Evolutionary conservation across 2,113 vertebrate species (phyloP).

Genomic region (Xiphophorus couchianus): DNA sequence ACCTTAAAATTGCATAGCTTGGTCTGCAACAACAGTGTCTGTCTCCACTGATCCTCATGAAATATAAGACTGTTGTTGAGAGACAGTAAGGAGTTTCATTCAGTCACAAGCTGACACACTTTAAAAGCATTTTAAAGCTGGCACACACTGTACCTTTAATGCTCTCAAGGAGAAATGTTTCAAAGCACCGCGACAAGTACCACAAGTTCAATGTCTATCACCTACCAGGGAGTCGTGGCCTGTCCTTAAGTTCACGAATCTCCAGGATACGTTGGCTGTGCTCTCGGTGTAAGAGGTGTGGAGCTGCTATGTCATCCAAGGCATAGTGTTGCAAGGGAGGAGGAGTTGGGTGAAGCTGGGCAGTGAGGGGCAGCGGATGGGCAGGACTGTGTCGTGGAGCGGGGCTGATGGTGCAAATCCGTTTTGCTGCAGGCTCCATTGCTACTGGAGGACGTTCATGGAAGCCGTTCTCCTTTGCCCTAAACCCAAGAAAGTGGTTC

Average conservation of each 20-base stretch:
- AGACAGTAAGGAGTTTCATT: not conserved
- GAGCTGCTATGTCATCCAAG: conserved; percentile 92
- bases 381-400: conserved; percentile 96
- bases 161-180: too few species aligned
- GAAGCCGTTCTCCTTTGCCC: conserved; percentile 90
- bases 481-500: conserved; percentile 57
- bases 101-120: not conserved
- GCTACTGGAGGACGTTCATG: conserved; percentile 87
- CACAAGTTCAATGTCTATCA: not conserved
- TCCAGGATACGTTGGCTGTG: conserved; percentile 89
- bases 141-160: too few species aligned
- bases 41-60: too few species aligned
- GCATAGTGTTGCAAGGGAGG: conserved; percentile 97
- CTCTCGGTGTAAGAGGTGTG: conserved; percentile 93
- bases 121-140: not conserved
- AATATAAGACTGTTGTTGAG: too few species aligned
- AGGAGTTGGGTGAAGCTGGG: conserved; percentile 93
- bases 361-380: conserved; percentile 86
- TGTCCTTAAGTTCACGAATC: conserved; percentile 91
- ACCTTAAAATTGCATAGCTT: too few species aligned
- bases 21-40: too few species aligned
- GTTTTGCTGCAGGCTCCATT: conserved; percentile 90
- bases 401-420: conserved; percentile 97
- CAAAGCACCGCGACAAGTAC: too few species aligned
- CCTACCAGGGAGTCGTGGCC: conserved; percentile 85